Percentiles rank a stretch among this genome's conserved stretches.
Conservation (phyloP, 1,140 invertebrate genomes). For the Macrobrachium nipponense region DNA sequence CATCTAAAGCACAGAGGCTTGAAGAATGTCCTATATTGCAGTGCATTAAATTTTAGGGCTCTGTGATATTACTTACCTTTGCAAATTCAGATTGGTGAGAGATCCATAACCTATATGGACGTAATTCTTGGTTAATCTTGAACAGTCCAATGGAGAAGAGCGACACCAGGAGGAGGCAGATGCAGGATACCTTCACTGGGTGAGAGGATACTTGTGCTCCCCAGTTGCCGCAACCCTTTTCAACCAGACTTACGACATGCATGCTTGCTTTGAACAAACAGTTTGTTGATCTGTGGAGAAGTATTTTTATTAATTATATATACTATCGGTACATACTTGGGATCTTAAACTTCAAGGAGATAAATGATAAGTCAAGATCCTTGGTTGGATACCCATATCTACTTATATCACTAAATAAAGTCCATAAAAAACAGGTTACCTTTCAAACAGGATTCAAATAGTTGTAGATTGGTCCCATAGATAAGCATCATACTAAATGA, state of each 20-base stretch:
- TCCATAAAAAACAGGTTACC: background rate
- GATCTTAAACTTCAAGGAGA: background rate
- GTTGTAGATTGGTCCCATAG: no score
- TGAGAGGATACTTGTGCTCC: background rate
- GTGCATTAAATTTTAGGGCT: no score
- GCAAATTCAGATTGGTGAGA: conserved; percentile 76
- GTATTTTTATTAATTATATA: no score
- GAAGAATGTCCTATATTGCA: no score
- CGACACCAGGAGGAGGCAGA: background rate
- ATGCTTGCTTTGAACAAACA: background rate
- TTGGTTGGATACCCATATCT: background rate
- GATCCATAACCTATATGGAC: conserved; percentile 81
- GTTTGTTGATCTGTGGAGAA: no score
- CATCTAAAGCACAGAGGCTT: no score
- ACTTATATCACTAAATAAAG: background rate
- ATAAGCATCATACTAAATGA: no score
- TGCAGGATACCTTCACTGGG: background rate
- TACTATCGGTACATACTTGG: no score
- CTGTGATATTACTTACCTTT: conserved; percentile 69
- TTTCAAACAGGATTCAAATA: no score
- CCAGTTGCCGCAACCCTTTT: background rate
- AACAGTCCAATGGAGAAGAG: conserved; percentile 70
- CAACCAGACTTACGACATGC: background rate
- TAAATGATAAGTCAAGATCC: background rate
- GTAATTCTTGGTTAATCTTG: conserved; percentile 74